Evolutionary conservation across 1,140 invertebrate species (phyloP), one percentile per base, ranked within the genome.

Genomic region (Calycopis cecrops): DNA sequence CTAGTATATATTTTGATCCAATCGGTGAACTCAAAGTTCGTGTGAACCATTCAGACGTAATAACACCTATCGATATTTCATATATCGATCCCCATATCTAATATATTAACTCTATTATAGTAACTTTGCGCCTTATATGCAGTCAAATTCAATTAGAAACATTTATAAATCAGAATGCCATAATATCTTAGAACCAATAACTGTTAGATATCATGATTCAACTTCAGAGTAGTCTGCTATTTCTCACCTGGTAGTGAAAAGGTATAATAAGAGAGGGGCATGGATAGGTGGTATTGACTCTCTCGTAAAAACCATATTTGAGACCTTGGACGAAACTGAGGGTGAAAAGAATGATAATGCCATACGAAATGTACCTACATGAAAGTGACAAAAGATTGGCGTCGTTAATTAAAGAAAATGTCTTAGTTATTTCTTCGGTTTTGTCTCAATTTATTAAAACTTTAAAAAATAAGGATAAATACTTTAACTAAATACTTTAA

Each of bases 1-100:
- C 57, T n/a, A 60, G 60, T 12, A 62, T 65, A 49, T 65, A 57
- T 34, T 65, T 65, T 62, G 63, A 65, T 18, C 56, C 56, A 48
- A 54, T 65, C 51, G 60, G 63, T 9, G 51, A 65, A 54, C 54
- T 65, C 11, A 60, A 64, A 57, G 44, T 64, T 17, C 57, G 33
- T 21, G 16, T 59, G 9, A 48, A 57, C 33, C 14, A 60, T 16
- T 56, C 63, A 33, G 60, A 60, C 9, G 11, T 63, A 38, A 34
- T 66, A 17, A 63, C 52, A 7, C 50, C 57, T 17, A 38, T 55
- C 18, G 52, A 66, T 11, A 56, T 62, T 21, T 60, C 52, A 38
- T 55, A 59, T 53, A 62, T 63, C 18, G 33, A 40, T 44, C 60
- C 60, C 4, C 57, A 66, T 50, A 56, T 66, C 6, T n/a, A 37